Conservation (phyloP, 2,888 invertebrate genomes). For the Nomada hirtipes region DNA sequence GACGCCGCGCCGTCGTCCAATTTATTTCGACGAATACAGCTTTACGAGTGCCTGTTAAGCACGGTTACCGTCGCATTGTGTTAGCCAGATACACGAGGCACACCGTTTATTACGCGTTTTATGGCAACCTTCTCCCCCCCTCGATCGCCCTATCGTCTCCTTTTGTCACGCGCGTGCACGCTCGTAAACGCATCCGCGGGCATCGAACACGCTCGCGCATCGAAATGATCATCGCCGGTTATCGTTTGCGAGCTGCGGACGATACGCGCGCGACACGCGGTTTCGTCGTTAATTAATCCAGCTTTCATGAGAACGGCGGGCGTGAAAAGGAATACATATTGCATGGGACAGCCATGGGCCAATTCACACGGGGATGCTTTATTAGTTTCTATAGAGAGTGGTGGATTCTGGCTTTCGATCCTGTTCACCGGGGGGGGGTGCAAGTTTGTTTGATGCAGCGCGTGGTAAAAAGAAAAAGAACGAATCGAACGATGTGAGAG, state of each 20-base stretch:
- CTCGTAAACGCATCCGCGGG: constrained; percentile 36
- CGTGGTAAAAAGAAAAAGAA: no score
- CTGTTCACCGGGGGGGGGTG: no score
- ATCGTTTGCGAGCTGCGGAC: constrained; percentile 5
- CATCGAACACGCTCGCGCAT: neutral
- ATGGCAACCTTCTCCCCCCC: neutral
- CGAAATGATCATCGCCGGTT: constrained; percentile 20
- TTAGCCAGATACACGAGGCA: constrained; percentile 64
- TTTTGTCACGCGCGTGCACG: constrained; percentile 16
- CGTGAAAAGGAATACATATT: constrained; percentile 15
- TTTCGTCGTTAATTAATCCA: constrained; percentile 39
- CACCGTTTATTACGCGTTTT: constrained; percentile 68
- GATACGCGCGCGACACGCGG: neutral
- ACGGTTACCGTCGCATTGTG: constrained; percentile 60
- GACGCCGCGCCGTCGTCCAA: constrained; percentile 53
- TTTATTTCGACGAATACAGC: constrained; percentile 63
- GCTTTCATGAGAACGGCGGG: neutral
- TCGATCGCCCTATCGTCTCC: constrained; percentile 1
- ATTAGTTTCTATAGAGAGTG: constrained; percentile 7
- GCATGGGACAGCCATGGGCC: neutral
- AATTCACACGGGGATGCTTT: neutral
- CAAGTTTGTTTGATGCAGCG: neutral
- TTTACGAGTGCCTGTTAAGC: constrained; percentile 65
- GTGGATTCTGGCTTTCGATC: neutral
- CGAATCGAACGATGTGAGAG: no score